Conservation (phyloP, 2,797 vertebrate species). For the Eulemur coronatus region DNA sequence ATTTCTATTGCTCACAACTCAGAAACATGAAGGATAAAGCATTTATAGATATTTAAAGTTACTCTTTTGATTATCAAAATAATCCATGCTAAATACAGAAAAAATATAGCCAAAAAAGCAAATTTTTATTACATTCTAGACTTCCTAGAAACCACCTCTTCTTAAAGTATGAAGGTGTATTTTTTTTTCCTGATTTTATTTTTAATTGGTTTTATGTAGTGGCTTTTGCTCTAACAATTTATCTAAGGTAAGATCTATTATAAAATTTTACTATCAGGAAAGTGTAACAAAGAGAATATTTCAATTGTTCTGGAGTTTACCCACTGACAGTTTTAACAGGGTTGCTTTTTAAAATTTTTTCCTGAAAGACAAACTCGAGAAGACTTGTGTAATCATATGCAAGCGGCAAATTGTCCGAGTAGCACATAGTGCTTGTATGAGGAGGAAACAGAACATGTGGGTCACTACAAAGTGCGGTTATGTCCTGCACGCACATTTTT, state of each 20-base stretch:
- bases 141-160: background rate
- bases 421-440: background rate
- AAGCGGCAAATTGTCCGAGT: background rate
- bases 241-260: background rate
- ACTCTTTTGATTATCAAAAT: background rate
- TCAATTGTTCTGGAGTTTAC: background rate
- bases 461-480: background rate
- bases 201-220: background rate
- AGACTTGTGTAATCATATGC: background rate
- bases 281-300: background rate
- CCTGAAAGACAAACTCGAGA: background rate
- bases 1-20: background rate
- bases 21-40: background rate
- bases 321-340: background rate
- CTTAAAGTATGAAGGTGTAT: background rate
- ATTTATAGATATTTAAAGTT: background rate
- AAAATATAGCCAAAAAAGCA: background rate
- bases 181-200: background rate
- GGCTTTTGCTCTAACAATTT: conserved; percentile 11
- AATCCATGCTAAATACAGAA: background rate
- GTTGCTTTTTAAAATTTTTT: background rate
- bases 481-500: background rate
- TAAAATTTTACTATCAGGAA: background rate
- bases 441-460: background rate
- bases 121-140: background rate